Base-by-base conservation (phyloP, 2,797 vertebrate species). In the Micromesistius poutassou region DNA sequence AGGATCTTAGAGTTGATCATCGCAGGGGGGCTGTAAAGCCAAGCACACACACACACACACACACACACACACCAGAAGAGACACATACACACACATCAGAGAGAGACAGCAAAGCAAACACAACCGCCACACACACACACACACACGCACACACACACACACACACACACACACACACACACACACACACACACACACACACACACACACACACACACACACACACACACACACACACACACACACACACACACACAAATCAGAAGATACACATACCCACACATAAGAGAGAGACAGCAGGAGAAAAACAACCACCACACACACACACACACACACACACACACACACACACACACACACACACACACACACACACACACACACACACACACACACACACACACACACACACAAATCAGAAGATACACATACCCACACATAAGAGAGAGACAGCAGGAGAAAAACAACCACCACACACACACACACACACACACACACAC, bases 1-100 rank as follows among this genome's bases (percentile, higher is more conserved):
- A 98, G 93, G 87, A 98, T 96, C 91, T 97, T 96, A 76, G 98
- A 98, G 85, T 95, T 97, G 89, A 99, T 94, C 0, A 97, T 94
- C 68, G 95, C 89, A 0, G 97, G 96, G 75, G 94, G 90, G 90
- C 97, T 98, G 89, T 16, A 42, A 14, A 3, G 10, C 40, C 40
- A 42, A 42, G 40, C 72, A 78, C 50, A 84, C 13, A 70, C 62
- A 28, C 74, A 77, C 71, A 82, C 70, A 78, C 46, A 55, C 46
- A 55, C 16, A 77, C 71, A 82, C 70, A 78, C 46, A 55, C 46
- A 55, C 16, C 46, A 19, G 19, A 5, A 55, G 14, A 55, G 14
- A 55, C 46, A 22, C 42, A 46, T 10, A 46, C 36, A 38, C 5
- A 33, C 5, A 38, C 40, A 42, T 42, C 10, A 42, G 40, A 42